Percentiles rank a stretch among this genome's conserved stretches.
Evolutionary conservation across 2,888 invertebrate genomes (phyloP).

Genomic region (Agrochola litura): DNA sequence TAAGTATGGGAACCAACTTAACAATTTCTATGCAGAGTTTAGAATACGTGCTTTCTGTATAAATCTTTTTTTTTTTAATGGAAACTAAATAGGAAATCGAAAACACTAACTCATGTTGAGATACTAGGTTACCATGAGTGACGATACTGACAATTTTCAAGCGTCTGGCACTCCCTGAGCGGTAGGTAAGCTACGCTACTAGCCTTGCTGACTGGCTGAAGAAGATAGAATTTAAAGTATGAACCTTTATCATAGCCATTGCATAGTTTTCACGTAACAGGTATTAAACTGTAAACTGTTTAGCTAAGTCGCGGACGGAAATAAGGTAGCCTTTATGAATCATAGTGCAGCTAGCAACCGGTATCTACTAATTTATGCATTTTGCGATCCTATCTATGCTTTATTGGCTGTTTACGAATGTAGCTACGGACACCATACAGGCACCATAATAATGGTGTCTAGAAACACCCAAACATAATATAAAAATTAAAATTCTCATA

Average conservation of each 20-base stretch:
- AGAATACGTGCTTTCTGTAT: background rate
- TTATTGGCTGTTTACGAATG: conserved; percentile 36
- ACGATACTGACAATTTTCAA: background rate
- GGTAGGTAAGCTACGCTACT: background rate
- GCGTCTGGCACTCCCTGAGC: background rate
- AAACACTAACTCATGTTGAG: too few relatives aligned
- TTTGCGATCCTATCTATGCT: conserved; percentile 29
- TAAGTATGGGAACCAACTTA: conserved; percentile 32
- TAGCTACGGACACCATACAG: conserved; percentile 11
- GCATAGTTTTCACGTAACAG: conserved; percentile 36
- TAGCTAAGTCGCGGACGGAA: conserved; percentile 40
- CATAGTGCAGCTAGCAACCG: conserved; percentile 47
- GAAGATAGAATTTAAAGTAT: conserved; percentile 15
- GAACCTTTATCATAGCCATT: background rate
- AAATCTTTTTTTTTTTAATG: background rate
- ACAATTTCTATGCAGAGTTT: background rate
- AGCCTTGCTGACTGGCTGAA: background rate
- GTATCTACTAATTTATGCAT: conserved; percentile 52
- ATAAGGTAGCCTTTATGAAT: conserved; percentile 55
- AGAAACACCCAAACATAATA: conserved; percentile 24
- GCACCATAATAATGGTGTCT: background rate
- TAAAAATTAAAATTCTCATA: conserved; percentile 34
- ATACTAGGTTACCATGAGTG: background rate
- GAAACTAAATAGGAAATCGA: background rate
- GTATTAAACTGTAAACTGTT: conserved; percentile 25